Percentiles rank a stretch among this genome's conserved stretches.
Conservation (phyloP, 2,888 invertebrate species). For the Cheilosia vernalis region DNA sequence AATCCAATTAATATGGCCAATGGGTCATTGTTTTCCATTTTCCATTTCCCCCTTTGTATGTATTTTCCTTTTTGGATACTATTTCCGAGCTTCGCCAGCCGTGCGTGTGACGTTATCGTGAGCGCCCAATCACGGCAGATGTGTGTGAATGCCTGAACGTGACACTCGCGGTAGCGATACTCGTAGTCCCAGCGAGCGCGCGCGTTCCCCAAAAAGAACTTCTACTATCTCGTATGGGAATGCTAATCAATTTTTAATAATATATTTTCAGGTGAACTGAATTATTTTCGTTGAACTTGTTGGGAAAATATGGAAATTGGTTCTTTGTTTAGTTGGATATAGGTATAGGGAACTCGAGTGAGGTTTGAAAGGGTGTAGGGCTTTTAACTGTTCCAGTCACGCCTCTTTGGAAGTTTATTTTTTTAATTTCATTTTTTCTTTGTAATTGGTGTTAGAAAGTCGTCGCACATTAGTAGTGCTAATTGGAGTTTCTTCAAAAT, state of each 20-base stretch:
- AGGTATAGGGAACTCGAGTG: neutral
- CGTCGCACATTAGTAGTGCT: conserved; percentile 10
- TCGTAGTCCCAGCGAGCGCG: neutral
- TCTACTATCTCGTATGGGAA: conserved; percentile 12
- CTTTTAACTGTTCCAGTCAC: conserved; percentile 32
- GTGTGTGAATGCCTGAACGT: conserved; percentile 47
- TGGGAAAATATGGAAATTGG: conserved; percentile 67
- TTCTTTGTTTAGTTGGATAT: conserved; percentile 31
- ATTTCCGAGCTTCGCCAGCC: conserved; percentile 24
- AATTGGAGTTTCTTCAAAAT: conserved; percentile 21
- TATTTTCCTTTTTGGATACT: neutral
- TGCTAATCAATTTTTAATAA: conserved; percentile 66
- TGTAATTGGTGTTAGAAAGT: conserved; percentile 11
- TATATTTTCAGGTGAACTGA: conserved; percentile 44
- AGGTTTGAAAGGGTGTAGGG: neutral
- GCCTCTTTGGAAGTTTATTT: conserved; percentile 14
- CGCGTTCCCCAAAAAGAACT: conserved; percentile 25
- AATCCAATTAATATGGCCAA: conserved; percentile 73
- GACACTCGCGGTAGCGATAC: conserved; percentile 37
- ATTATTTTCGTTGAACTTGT: conserved; percentile 28
- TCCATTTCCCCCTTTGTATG: conserved; percentile 1
- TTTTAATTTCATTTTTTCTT: neutral
- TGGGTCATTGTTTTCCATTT: conserved; percentile 69
- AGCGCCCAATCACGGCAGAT: conserved; percentile 66
- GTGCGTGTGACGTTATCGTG: conserved; percentile 64